These are phyloP conservation scores for Momotus momota DNA, from an alignment of 2,797 vertebrate species.

Conservation along the genomic window DNA sequence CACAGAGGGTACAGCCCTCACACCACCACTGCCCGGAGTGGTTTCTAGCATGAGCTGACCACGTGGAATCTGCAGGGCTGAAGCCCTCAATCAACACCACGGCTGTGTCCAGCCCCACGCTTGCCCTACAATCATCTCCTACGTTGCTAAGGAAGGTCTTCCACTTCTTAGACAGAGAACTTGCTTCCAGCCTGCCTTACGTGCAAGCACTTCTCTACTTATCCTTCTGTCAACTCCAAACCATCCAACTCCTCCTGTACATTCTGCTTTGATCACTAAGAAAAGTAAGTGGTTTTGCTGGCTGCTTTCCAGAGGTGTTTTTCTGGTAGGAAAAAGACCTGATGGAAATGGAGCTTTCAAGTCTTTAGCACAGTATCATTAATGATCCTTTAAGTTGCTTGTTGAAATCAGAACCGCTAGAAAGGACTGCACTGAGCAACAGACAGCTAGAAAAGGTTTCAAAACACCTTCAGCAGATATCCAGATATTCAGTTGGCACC, in stretches of 20 bases:
- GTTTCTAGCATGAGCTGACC: not conserved
- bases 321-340: not conserved
- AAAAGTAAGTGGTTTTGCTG: not conserved
- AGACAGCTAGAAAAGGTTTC: not conserved
- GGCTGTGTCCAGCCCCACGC: not conserved
- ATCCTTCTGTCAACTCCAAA: not conserved
- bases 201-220: not conserved
- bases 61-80: not conserved
- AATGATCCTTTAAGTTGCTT: not conserved
- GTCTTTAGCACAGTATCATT: not conserved
- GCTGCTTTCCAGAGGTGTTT: not conserved
- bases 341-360: not conserved
- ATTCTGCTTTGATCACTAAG: not conserved
- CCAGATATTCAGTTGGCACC: not conserved
- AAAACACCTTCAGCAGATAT: not conserved
- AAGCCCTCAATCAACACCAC: not conserved
- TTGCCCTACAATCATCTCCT: not conserved
- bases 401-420: not conserved
- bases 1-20: not conserved
- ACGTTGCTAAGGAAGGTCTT: not conserved
- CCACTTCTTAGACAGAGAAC: not conserved
- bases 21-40: not conserved
- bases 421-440: not conserved
- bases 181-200: not conserved
- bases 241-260: not conserved